Percentiles rank a stretch among this genome's conserved stretches.
These are phyloP conservation scores for Vanacampus margaritifer DNA, from an alignment of 2,113 vertebrate species.

Conservation along the genomic window DNA sequence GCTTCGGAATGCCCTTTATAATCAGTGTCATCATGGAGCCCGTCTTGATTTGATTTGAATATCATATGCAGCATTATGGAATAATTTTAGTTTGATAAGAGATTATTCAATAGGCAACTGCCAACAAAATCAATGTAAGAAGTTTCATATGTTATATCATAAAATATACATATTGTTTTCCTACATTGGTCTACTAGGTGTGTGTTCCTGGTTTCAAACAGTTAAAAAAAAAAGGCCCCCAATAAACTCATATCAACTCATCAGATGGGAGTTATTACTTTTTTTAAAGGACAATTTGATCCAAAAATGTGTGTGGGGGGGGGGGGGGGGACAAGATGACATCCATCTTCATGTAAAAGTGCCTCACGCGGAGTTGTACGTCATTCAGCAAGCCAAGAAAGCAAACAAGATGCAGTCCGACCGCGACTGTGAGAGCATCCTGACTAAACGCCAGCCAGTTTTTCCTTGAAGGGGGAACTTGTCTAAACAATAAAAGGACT, in stretches of 20 bases:
- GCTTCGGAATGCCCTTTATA: not conserved
- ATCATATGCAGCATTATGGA: not conserved
- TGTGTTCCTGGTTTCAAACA: not conserved
- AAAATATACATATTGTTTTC: not conserved
- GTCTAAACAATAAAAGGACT: conserved; percentile 7
- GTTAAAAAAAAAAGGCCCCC: not conserved
- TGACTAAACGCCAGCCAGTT: conserved; percentile 5
- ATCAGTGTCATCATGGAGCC: not conserved
- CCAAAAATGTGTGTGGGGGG: no score
- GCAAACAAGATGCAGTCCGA: conserved; percentile 12
- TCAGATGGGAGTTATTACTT: not conserved
- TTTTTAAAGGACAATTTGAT: not conserved
- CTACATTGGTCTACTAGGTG: not conserved
- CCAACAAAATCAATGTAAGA: not conserved
- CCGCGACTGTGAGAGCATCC: conserved; percentile 1
- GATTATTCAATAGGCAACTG: not conserved
- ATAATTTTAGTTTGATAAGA: not conserved
- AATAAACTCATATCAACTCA: not conserved
- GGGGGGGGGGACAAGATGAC: not conserved
- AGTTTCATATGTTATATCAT: not conserved
- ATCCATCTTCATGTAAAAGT: conserved; percentile 3
- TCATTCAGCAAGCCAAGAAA: conserved; percentile 3
- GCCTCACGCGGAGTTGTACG: not conserved
- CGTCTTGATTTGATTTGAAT: not conserved
- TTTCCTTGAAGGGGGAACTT: conserved; percentile 10